These are phyloP conservation scores for Porphyrio hochstetteri DNA, from an alignment of 2,113 vertebrate genomes.

Conservation along the genomic window DNA sequence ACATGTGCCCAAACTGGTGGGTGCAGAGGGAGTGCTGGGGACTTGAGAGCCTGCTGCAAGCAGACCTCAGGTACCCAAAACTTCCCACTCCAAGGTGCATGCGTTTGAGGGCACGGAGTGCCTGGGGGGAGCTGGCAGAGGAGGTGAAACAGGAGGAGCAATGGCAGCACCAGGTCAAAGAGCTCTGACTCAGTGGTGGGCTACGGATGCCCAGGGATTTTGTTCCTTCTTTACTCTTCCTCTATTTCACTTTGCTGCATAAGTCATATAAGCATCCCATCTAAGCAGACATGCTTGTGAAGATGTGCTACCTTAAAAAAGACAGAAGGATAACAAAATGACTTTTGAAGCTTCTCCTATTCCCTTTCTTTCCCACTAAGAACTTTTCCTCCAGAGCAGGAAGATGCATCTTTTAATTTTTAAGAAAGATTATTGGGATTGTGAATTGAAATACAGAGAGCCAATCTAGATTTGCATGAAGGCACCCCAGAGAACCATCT, in stretches of 20 bases:
- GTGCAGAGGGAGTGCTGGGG: background rate
- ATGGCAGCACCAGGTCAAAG: background rate
- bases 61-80: fast-evolving
- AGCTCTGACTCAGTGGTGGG: background rate
- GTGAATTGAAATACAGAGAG: background rate
- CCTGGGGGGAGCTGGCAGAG: fast-evolving
- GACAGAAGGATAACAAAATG: background rate
- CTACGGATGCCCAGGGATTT: background rate
- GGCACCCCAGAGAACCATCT: slow-evolving; percentile 22
- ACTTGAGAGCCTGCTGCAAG: background rate
- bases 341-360: background rate
- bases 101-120: background rate
- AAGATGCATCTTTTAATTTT: background rate
- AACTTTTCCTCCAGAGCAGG: background rate
- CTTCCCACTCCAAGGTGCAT: background rate
- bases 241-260: background rate
- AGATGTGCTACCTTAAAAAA: background rate
- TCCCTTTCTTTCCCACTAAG: background rate
- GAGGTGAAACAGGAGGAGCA: background rate
- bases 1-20: fast-evolving
- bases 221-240: background rate
- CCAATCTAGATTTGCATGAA: slow-evolving; percentile 20
- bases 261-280: background rate
- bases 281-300: background rate
- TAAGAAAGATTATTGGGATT: background rate